Conservation (phyloP, 1,140 invertebrate species). For the Limonius californicus region DNA sequence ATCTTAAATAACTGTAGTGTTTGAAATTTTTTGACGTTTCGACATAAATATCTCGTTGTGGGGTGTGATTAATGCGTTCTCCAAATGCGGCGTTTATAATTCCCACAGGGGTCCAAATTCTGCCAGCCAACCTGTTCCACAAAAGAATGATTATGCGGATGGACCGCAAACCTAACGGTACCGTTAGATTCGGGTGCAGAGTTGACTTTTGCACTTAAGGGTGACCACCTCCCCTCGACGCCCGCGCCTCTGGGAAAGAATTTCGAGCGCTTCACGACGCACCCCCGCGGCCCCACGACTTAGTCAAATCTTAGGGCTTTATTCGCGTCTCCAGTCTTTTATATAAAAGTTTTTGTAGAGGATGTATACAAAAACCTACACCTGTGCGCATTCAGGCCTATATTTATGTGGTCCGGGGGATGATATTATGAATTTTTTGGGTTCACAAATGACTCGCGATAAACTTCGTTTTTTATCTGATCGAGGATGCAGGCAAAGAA, state of each 20-base stretch:
- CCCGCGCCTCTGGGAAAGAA: background rate
- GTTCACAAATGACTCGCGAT: slow-evolving; percentile 32
- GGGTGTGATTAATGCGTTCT: slow-evolving; percentile 27
- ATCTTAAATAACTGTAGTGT: slow-evolving; percentile 1
- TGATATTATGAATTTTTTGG: slow-evolving; percentile 8
- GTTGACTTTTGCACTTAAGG: slow-evolving; percentile 29
- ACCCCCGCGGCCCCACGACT: background rate
- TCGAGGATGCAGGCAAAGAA: slow-evolving; percentile 22
- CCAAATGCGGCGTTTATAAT: slow-evolving; percentile 21
- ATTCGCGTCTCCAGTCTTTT: slow-evolving; percentile 34
- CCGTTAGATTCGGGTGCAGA: slow-evolving; percentile 26
- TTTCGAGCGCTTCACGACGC: background rate
- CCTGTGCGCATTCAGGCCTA: slow-evolving; percentile 10
- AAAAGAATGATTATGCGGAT: slow-evolving; percentile 27
- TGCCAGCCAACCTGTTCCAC: slow-evolving; percentile 28
- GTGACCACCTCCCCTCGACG: background rate
- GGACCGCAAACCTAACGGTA: slow-evolving; percentile 7
- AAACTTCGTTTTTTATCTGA: slow-evolving; percentile 29
- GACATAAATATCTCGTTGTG: slow-evolving; percentile 21
- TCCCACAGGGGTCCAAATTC: slow-evolving; percentile 29
- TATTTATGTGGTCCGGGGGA: slow-evolving; percentile 16
- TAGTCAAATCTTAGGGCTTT: slow-evolving; percentile 16
- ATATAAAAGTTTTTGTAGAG: slow-evolving; percentile 21
- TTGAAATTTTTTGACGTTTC: slow-evolving; percentile 8
- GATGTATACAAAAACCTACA: background rate